A percentile compares a stretch with the other conserved stretches of the same genome.
phyloP scores from a whole-genome alignment of 2,888 invertebrate species.

The Dysmachus trigonus region DNA sequence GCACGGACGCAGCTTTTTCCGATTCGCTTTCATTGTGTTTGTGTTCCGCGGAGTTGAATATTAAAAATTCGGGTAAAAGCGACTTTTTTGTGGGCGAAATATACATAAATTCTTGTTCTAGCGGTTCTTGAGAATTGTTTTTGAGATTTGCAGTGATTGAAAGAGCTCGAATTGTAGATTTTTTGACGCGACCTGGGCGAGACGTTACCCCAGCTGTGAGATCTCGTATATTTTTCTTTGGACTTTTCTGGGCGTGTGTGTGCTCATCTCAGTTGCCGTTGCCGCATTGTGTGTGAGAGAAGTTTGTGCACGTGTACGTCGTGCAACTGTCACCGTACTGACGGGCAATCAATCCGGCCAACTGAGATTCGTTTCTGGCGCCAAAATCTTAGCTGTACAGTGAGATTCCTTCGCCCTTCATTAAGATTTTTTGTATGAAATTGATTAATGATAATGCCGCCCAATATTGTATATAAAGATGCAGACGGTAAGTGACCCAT shows the following conservation, averaged over 20 bases:
- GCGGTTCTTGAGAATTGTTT: neutral
- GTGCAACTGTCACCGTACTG: neutral
- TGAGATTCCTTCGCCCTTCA: neutral
- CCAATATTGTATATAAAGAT: constrained; percentile 1
- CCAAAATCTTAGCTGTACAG: neutral
- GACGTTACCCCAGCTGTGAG: neutral
- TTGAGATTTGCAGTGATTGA: neutral
- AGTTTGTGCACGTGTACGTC: neutral
- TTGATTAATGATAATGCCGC: neutral
- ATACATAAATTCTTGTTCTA: neutral
- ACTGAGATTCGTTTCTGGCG: neutral
- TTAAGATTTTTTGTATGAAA: neutral
- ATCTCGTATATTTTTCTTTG: neutral
- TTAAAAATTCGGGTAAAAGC: neutral
- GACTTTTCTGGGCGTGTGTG: neutral
- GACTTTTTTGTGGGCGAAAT: neutral
- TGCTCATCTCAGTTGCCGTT: neutral
- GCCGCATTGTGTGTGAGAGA: neutral
- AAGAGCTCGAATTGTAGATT: neutral
- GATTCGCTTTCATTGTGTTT: neutral
- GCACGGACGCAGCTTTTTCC: neutral
- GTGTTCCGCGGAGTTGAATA: neutral
- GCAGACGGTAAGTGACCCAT: constrained; percentile 12
- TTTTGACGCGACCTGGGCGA: neutral
- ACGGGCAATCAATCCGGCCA: neutral